Conservation (phyloP, 2,888 invertebrate genomes). For the Diachrysia chrysitis region DNA sequence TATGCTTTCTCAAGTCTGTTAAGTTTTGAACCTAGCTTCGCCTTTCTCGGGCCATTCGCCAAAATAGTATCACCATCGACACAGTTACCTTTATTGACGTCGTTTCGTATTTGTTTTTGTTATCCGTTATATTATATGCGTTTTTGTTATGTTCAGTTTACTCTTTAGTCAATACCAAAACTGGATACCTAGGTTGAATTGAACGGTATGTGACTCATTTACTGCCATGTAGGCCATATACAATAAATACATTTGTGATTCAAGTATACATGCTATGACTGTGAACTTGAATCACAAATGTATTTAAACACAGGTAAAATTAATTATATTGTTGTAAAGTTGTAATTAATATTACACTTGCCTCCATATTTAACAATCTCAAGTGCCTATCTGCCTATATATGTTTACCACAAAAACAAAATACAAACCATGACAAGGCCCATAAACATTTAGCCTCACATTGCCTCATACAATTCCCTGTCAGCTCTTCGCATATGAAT, state of each 20-base stretch:
- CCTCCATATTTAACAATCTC: background rate
- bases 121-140: constrained; percentile 50
- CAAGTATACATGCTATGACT: background rate
- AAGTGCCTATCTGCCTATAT: background rate
- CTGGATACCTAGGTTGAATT: background rate
- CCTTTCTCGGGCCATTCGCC: constrained; percentile 31
- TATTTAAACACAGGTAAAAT: background rate
- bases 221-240: background rate
- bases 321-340: background rate
- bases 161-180: background rate
- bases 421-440: background rate
- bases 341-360: background rate
- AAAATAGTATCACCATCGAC: constrained; percentile 43
- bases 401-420: background rate
- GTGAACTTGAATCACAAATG: background rate
- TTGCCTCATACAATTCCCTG: background rate
- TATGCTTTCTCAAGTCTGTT: constrained; percentile 7
- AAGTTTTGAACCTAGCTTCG: constrained; percentile 21
- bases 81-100: constrained; percentile 46
- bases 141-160: background rate
- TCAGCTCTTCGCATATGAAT: constrained; percentile 4
- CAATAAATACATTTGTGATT: too few species aligned
- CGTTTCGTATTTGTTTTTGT: constrained; percentile 36
- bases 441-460: background rate
- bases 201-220: background rate